Evolutionary conservation across 2,113 vertebrate genomes (phyloP), one percentile per base, ranked within the genome.

Genomic region (Haemorhous mexicanus): DNA sequence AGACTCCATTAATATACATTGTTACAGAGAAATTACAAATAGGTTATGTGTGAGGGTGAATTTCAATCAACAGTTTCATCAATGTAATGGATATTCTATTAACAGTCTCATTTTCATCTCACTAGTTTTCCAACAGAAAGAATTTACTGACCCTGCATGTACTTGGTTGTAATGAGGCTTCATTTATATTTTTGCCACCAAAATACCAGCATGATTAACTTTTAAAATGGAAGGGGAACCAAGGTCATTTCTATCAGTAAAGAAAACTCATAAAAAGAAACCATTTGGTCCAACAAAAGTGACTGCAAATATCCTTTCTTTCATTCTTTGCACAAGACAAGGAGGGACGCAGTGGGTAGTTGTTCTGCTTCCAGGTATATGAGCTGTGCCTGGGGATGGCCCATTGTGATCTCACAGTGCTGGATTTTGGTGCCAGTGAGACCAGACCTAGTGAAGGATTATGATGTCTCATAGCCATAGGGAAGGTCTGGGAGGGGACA

Each of bases 51-150:
- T 93, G 94, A 92, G 50, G 69, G n/a, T 93, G 94, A 96, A 97
- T 97, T 97, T 95, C 93, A 94, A 95, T 97, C 94, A 97, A 87
- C 92, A 83, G 79, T 96, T 96, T 94, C 84, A 96, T 97, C 95
- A 95, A n/a, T 83, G 83, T 90, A 91, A 96, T 97, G 89, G 91
- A 92, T 96, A 90, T 83, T 86, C 93, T 84, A 91, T 92, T 89
- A 95, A 92, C 17, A 72, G 28, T 61, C 66, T 85, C 64, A 87
- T 94, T 96, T 97, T 86, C 73, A 62, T 86, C 63, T 95, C 73
- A 79, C 88, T 94, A 94, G 90, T 85, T 92, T 95, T 92, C 72
- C 53, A 83, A 41, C 30, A 78, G 79, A 92, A 93, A 85, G 49
- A 53, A 89, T 94, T 93, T 76, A 89, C 74, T 92, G 88, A 94